Conservation (phyloP, 1,140 invertebrate genomes). For the Gryllus bimaculatus region DNA sequence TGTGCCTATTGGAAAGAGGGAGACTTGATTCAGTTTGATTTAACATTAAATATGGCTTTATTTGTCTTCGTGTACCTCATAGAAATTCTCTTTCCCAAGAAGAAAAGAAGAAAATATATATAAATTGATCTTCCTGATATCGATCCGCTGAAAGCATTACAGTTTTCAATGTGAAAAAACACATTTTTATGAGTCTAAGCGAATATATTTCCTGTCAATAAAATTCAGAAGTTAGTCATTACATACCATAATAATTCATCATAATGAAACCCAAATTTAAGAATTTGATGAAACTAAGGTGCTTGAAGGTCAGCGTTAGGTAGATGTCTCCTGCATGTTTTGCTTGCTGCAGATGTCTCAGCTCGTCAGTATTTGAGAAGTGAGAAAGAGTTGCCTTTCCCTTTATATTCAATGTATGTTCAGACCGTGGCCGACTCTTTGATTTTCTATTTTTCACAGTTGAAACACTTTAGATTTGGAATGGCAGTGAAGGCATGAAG, state of each 20-base stretch:
- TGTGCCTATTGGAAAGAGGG: constrained; percentile 44
- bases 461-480: constrained; percentile 70
- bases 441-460: constrained; percentile 75
- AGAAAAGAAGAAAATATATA: constrained; percentile 30
- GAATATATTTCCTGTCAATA: constrained; percentile 45
- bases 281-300: constrained; percentile 55
- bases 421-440: constrained; percentile 59
- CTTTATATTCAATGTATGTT: constrained; percentile 71
- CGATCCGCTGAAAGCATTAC: constrained; percentile 57
- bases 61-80: constrained; percentile 51
- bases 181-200: constrained; percentile 51
- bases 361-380: constrained; percentile 59
- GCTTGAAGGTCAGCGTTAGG: constrained; percentile 49
- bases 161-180: constrained; percentile 53
- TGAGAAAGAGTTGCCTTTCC: constrained; percentile 56
- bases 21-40: constrained; percentile 51
- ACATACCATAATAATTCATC: constrained; percentile 65
- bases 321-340: constrained; percentile 59
- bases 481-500: constrained; percentile 47
- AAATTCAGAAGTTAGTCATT: constrained; percentile 35
- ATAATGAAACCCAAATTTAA: constrained; percentile 47
- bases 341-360: constrained; percentile 54
- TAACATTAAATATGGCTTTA: constrained; percentile 52
- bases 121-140: constrained; percentile 52
- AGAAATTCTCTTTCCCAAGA: constrained; percentile 41